Base-by-base conservation (phyloP, 2,113 vertebrate species). In the Chloebia gouldiae region DNA sequence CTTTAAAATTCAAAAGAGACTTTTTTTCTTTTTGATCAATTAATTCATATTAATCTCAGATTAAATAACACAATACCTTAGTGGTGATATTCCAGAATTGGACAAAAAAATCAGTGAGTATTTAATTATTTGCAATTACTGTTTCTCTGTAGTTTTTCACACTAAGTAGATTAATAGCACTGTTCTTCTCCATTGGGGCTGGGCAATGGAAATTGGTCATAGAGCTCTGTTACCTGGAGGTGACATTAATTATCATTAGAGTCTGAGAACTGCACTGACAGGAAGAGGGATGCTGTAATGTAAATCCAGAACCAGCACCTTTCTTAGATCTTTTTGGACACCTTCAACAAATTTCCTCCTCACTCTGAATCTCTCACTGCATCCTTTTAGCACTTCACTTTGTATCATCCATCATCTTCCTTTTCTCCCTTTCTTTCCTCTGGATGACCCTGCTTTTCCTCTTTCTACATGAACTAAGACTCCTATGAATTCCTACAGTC, bases 341-440 rank as follows among this genome's bases (percentile, higher is more conserved):
- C n/a, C 16, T 87, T 85, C 75, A 65, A 65, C 28, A 69, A 40
- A 9, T 59, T 90, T 93, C 56, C 7, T 83, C 28, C 59, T 76
- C 14, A 0, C 45, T 68, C 73, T 76, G 72, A 92, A 70, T 81
- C 33, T 89, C 65, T 91, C 73, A 47, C 69, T 87, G 51, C 20
- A 86, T 94, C 17, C 14, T 93, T 92, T 95, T 90, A 93, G 27
- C 88, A 73, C 68, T 88, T 92, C 47, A 66, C n/a, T 84, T 69
- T 68, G 15, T 50, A 77, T 42, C 59, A 88, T 49, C 54, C 59
- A 63, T 65, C 42, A 18, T 63, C 15, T 72, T 80, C 60, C 22
- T 78, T 78, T 78, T 78, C 17, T 71, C 15, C 5, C 10, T 82
- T 65, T 10, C 30, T 80, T 92, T 63, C 66, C 64, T 80, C 50